Evolutionary conservation across 2,888 invertebrate genomes (phyloP).

Genomic region (Lithosia quadra): DNA sequence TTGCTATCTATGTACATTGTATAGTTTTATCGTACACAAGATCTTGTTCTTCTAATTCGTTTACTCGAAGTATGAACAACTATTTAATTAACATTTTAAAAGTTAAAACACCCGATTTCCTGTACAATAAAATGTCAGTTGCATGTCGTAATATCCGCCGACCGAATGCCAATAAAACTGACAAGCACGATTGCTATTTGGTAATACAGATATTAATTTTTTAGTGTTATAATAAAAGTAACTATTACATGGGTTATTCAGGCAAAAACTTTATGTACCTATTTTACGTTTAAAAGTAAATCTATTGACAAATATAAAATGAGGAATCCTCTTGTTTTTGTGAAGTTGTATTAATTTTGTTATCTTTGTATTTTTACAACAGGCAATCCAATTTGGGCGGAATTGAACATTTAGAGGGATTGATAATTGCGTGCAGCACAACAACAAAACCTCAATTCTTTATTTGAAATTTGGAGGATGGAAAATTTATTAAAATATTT

Average conservation of each 20-base stretch:
- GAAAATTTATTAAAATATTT: too few species aligned
- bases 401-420: not conserved
- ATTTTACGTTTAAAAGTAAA: not conserved
- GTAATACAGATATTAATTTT: slow-evolving; percentile 46
- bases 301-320: not conserved
- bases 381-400: not conserved
- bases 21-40: not conserved
- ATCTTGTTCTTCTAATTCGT: slow-evolving; percentile 16
- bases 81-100: slow-evolving; percentile 44
- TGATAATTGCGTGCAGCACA: not conserved
- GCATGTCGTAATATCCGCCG: slow-evolving; percentile 62
- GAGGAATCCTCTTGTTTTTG: not conserved
- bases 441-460: not conserved
- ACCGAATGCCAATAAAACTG: slow-evolving; percentile 44
- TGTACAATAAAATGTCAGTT: slow-evolving; percentile 60
- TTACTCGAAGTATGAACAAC: slow-evolving; percentile 24
- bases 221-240: slow-evolving; percentile 33
- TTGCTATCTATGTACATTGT: not conserved
- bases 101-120: slow-evolving; percentile 58
- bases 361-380: not conserved
- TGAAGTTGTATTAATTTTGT: not conserved
- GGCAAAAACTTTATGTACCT: slow-evolving; percentile 1
- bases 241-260: slow-evolving; percentile 24
- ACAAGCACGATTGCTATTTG: slow-evolving; percentile 40
- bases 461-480: not conserved